Evolutionary conservation across 2,888 invertebrate species (phyloP), one percentile per base, ranked within the genome.

Genomic region (Melieria omissa): DNA sequence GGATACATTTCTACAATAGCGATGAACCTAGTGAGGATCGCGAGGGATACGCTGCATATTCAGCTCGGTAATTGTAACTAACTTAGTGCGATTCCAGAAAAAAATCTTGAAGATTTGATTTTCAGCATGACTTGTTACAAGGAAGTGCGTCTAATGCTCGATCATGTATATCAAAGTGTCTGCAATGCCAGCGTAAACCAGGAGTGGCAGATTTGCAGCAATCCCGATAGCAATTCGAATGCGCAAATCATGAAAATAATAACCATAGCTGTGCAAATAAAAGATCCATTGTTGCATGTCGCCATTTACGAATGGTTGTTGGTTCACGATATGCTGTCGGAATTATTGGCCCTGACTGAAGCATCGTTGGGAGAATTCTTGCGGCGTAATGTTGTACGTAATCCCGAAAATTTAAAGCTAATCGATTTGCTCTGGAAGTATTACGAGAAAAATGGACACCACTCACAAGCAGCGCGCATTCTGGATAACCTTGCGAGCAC

Each of bases 301-400:
- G 92, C 95, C 0, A 89, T 99, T 0, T 99, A 98, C 85, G 94
- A 96, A 79, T 98, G 98, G 98, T 91, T 98, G 84, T 91, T 96
- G 76, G 89, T 91, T 0, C 92, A 93, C 83, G 90, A 93, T 77
- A 89, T 95, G 83, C 90, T 92, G 58, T 88, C 89, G 80, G 93
- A 94, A 81, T 83, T 95, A 60, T 78, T 90, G 44, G 87, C 90
- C 87, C 67, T 90, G 89, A 64, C 89, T 87, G 79, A 88, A 85
- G 75, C 89, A 85, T 69, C 87, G 14, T 77, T 86, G 74, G 85
- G 88, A 70, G 86, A 87, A 78, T 83, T 88, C 78, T 78, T 88
- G 52, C 83, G 86, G 14, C 84, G 86, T 16, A 87, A 86, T 65
- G 87, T 86, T 3, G 80, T 84, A 74, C 88, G 88, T 70, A 88